Evolutionary conservation across 2,113 vertebrate species (phyloP).

Genomic region (Artemisiospiza belli): DNA sequence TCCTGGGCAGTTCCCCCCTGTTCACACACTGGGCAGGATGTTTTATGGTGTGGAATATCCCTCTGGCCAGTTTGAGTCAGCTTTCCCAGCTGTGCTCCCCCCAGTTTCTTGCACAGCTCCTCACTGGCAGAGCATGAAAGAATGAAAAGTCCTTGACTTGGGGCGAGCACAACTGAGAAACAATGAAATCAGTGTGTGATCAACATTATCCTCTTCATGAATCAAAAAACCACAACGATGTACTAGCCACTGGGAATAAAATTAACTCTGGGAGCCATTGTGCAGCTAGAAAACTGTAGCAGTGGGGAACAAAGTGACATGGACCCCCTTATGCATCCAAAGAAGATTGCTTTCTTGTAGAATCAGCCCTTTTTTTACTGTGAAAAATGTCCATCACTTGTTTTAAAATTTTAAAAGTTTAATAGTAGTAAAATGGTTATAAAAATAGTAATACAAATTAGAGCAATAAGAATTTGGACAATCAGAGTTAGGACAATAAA

Average conservation of each 20-base stretch:
- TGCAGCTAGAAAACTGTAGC: background rate
- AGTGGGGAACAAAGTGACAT: background rate
- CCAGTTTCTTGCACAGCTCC: background rate
- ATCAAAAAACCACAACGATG: background rate
- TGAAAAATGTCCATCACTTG: background rate
- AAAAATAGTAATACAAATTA: background rate
- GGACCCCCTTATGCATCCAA: background rate
- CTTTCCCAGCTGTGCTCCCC: background rate
- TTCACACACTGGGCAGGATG: background rate
- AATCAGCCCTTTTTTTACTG: background rate
- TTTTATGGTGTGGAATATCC: background rate
- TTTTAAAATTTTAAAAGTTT: background rate
- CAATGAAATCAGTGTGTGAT: background rate
- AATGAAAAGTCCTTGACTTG: background rate
- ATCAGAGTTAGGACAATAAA: no score
- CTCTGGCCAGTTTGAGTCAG: background rate
- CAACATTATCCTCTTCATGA: background rate
- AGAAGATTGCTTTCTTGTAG: background rate
- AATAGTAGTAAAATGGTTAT: background rate
- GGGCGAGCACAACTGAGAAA: background rate
- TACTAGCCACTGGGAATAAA: background rate
- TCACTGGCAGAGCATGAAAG: background rate
- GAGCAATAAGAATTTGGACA: no score
- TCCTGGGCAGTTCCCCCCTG: background rate
- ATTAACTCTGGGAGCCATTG: background rate